Conservation (phyloP, 2,888 invertebrate species). For the Microctonus brassicae region DNA sequence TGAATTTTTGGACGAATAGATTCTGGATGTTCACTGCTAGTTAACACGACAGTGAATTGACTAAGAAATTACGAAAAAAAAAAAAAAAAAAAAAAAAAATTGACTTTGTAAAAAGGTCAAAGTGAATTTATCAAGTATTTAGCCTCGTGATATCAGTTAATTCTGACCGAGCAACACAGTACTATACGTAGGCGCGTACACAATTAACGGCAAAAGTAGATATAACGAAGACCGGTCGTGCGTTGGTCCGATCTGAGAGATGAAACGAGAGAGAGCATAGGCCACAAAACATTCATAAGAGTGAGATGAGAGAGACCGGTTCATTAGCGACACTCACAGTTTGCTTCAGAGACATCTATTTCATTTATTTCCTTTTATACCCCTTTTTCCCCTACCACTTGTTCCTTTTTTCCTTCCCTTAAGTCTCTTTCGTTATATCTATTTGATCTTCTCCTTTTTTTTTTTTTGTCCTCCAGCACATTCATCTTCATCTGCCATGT, state of each 20-base stretch:
- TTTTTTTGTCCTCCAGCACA: conserved; percentile 27
- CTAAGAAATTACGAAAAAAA: no score
- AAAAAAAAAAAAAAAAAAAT: not conserved
- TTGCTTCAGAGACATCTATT: conserved; percentile 63
- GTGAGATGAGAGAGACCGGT: conserved; percentile 64
- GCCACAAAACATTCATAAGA: conserved; percentile 37
- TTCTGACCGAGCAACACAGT: conserved; percentile 50
- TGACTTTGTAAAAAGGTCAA: conserved; percentile 4
- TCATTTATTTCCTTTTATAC: conserved; percentile 61
- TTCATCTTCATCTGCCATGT: conserved; percentile 30
- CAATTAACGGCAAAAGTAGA: conserved; percentile 63
- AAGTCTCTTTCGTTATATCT: not conserved
- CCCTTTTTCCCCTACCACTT: conserved; percentile 39
- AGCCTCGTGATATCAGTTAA: conserved; percentile 56
- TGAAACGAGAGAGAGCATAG: conserved; percentile 20
- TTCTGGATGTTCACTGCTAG: conserved; percentile 40
- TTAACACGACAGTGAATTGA: no score
- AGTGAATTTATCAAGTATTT: conserved; percentile 53
- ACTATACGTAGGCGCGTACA: conserved; percentile 59
- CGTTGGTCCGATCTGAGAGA: conserved; percentile 43
- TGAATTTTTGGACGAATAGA: no score
- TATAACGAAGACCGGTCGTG: conserved; percentile 65
- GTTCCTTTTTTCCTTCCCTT: conserved; percentile 31
- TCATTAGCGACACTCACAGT: conserved; percentile 67
- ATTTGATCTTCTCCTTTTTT: not conserved